Base-by-base conservation (phyloP, 2,113 vertebrate genomes). In the Crotalus viridis region DNA sequence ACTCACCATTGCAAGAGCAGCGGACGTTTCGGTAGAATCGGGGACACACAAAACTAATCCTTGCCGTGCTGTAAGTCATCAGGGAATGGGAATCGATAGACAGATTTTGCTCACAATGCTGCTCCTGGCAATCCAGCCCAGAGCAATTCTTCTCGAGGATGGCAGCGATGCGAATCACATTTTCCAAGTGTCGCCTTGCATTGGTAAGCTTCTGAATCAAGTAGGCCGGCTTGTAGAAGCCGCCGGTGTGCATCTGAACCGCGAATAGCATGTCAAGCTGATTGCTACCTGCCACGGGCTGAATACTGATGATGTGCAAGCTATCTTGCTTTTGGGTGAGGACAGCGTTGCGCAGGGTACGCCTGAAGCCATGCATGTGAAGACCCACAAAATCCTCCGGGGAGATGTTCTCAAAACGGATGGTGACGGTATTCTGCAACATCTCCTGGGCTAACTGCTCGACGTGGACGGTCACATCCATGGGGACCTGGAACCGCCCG, bases 91-190 rank as follows among this genome's bases (percentile, higher is more conserved):
- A 99, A 96, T 99, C 99, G 94, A 99, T 97, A 2, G 98, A 97
- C 87, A 99, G 98, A 91, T 96, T 98, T 95, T 99, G 98, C 92
- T 99, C 98, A 55, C 99, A 99, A 94, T 98, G 98, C 0, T 98
- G 98, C 1, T 99, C 99, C 19, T 98, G 98, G 94, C 99, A 99
- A 95, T 99, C 98, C 95, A 99, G 97, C 48, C 99, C 99, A 0
- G 99, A 99, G 95, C 99, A 99, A 98, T 99, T 99, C 97, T 99
- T 99, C 93, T 99, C 99, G 95, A 99, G 95, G 96, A 99, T 98
- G 86, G 99, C 98, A 0, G 99, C 98, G 94, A 99, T 98, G 54
- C 98, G 98, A 94, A 99, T 98, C 89, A 98, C 98, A 87, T 98
- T 98, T 96, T 99, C 99, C 96, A 99, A 98, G 91, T 98, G 98